Percentiles rank a stretch among this genome's conserved stretches.
phyloP scores from a whole-genome alignment of 2,888 invertebrate genomes.

The Stenodema calcarata region DNA sequence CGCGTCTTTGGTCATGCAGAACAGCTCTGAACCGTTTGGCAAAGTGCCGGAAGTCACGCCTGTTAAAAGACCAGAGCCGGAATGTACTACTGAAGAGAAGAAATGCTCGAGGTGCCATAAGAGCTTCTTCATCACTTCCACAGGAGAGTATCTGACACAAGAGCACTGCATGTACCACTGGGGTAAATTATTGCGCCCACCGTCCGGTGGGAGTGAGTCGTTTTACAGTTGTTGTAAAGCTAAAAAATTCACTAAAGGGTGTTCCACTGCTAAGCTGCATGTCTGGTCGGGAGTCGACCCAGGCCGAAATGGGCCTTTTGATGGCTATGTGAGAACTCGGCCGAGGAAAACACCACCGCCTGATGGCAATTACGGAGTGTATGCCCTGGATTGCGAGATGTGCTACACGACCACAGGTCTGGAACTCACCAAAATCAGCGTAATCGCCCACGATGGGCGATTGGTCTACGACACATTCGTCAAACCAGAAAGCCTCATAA shows the following conservation, averaged over 20 bases:
- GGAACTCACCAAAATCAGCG: slow-evolving; percentile 86
- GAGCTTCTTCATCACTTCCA: slow-evolving; percentile 73
- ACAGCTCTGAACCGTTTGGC: slow-evolving; percentile 37
- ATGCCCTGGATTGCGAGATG: slow-evolving; percentile 97
- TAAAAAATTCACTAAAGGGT: slow-evolving; percentile 68
- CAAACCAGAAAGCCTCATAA: slow-evolving; percentile 78
- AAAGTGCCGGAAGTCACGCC: slow-evolving; percentile 17
- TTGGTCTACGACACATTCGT: slow-evolving; percentile 85
- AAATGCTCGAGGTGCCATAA: slow-evolving; percentile 77
- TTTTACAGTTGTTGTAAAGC: slow-evolving; percentile 72
- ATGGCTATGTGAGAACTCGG: slow-evolving; percentile 70
- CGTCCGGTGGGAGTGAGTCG: slow-evolving; percentile 58
- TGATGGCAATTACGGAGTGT: slow-evolving; percentile 68
- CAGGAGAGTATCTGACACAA: slow-evolving; percentile 74
- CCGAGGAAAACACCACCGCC: slow-evolving; percentile 63
- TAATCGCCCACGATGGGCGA: slow-evolving; percentile 76
- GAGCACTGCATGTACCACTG: slow-evolving; percentile 88
- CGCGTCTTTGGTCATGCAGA: slow-evolving; percentile 46
- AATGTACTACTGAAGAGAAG: slow-evolving; percentile 54
- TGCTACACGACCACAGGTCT: slow-evolving; percentile 86
- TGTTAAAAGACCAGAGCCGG: slow-evolving; percentile 33
- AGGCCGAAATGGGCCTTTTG: slow-evolving; percentile 77
- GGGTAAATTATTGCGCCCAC: slow-evolving; percentile 74
- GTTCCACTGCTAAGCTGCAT: slow-evolving; percentile 71
- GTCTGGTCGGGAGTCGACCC: slow-evolving; percentile 78